Evolutionary conservation across 1,140 invertebrate genomes (phyloP).

Genomic region (Drosophila saltans): DNA sequence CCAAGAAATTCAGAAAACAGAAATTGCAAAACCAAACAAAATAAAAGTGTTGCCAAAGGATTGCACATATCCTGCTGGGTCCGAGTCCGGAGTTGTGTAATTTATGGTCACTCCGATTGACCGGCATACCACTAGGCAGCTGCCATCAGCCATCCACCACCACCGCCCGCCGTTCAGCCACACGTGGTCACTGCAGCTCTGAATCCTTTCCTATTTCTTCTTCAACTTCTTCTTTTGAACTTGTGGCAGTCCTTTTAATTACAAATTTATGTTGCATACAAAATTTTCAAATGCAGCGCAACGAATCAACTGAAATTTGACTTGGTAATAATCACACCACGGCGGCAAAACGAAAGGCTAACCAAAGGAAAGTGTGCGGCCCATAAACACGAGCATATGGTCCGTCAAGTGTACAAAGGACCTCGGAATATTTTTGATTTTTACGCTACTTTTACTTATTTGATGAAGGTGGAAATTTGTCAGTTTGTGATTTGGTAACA

Average conservation of each 20-base stretch:
- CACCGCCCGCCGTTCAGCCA: conserved; percentile 33
- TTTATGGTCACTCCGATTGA: conserved; percentile 56
- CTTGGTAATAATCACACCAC: conserved; percentile 46
- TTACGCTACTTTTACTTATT: neutral
- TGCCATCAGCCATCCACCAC: conserved; percentile 23
- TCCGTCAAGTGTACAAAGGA: neutral
- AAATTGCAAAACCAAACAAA: conserved; percentile 46
- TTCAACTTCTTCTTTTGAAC: neutral
- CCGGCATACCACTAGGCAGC: conserved; percentile 52
- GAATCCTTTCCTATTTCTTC: conserved; percentile 19
- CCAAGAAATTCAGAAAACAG: conserved; percentile 2
- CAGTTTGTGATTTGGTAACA: too few relatives aligned
- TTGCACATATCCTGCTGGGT: conserved; percentile 38
- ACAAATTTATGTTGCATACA: conserved; percentile 45
- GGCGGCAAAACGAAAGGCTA: conserved; percentile 34
- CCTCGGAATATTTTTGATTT: neutral
- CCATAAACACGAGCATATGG: conserved; percentile 36
- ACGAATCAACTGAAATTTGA: conserved; percentile 35
- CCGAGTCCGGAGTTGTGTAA: conserved; percentile 57
- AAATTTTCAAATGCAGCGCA: conserved; percentile 15
- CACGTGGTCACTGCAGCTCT: conserved; percentile 37
- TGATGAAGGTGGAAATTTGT: neutral
- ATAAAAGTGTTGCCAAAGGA: conserved; percentile 60
- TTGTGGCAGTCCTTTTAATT: conserved; percentile 43
- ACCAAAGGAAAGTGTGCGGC: conserved; percentile 44